These are phyloP conservation scores for Garrulus glandarius DNA, from an alignment of 2,797 vertebrate genomes.

Conservation along the genomic window DNA sequence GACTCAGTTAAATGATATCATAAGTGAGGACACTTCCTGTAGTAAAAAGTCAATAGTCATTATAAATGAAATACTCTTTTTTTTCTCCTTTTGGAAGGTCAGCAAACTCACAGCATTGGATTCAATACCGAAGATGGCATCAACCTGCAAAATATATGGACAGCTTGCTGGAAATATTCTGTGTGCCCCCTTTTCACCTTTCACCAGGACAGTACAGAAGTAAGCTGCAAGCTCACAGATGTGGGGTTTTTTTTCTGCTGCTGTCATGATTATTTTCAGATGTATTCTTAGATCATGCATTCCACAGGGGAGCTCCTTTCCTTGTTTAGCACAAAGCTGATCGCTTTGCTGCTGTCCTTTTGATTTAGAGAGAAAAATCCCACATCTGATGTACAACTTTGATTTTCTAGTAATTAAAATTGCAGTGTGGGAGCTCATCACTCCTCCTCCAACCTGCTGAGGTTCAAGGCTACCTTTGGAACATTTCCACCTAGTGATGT, in stretches of 20 bases:
- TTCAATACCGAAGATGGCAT: not conserved
- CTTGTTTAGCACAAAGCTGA: not conserved
- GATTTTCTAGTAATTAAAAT: conserved; percentile 51
- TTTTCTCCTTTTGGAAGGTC: not conserved
- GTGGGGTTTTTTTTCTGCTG: not conserved
- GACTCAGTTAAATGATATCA: not conserved
- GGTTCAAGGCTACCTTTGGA: conserved; percentile 15
- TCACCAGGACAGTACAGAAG: not conserved
- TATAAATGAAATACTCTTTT: not conserved
- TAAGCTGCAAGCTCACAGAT: not conserved
- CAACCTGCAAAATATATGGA: not conserved
- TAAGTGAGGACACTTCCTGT: not conserved
- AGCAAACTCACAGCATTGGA: not conserved
- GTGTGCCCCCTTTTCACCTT: not conserved
- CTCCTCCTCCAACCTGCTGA: conserved; percentile 2
- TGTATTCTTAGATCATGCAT: conserved; percentile 3
- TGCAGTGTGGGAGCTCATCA: not conserved
- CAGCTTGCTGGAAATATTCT: not conserved
- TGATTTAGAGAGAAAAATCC: conserved; percentile 31
- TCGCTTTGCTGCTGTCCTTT: not conserved
- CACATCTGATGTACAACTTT: conserved; percentile 30
- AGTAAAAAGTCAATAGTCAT: not conserved
- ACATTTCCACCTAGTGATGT: not conserved
- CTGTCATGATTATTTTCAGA: conserved; percentile 15
- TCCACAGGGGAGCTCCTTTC: conserved; percentile 5